Conservation (phyloP, 2,113 vertebrate species). For the Taurulus bubalis region DNA sequence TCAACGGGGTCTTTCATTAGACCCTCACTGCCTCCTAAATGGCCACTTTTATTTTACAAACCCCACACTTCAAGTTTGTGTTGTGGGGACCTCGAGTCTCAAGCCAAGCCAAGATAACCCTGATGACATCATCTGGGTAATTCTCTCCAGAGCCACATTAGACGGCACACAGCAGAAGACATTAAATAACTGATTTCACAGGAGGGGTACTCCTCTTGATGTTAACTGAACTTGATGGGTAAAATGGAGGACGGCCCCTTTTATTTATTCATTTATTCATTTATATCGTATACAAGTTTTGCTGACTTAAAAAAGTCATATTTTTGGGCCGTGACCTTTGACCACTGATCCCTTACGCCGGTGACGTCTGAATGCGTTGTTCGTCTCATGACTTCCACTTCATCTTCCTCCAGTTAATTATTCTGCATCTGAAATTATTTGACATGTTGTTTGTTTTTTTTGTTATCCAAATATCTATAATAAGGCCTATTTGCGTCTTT, state of each 20-base stretch:
- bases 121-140: constrained; percentile 10
- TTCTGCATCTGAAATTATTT: neutral
- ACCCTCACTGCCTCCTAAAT: constrained; percentile 1
- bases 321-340: constrained; percentile 18
- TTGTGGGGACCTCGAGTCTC: neutral
- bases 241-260: neutral
- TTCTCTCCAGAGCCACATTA: neutral
- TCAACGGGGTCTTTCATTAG: constrained; percentile 1
- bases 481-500: neutral
- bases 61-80: constrained; percentile 17
- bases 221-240: neutral
- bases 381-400: too few species aligned
- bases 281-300: neutral
- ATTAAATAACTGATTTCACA: neutral
- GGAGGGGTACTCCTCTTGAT: neutral
- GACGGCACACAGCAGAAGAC: neutral
- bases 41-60: neutral
- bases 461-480: neutral
- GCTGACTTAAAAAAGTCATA: neutral
- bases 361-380: neutral
- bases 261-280: neutral
- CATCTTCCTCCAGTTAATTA: neutral
- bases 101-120: constrained; percentile 36
- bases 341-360: neutral
- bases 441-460: neutral